Evolutionary conservation across 2,113 vertebrate genomes (phyloP), one percentile per base, ranked within the genome.

Genomic region (Dendropsophus ebraccatus): DNA sequence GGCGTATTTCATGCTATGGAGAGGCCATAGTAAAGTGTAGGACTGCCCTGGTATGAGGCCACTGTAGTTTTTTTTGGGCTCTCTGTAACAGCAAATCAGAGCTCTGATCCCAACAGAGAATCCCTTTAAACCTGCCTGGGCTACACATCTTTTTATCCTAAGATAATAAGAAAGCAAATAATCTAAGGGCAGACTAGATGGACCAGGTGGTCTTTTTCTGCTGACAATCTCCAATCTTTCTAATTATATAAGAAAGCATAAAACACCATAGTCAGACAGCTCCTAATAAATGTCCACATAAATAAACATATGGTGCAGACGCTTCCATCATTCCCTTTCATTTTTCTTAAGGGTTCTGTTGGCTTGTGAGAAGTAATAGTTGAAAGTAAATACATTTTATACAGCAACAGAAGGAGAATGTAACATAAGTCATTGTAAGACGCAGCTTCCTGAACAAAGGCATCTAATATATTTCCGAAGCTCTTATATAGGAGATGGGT

Each of bases 401-500:
- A 41, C 17, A 0, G 19, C 32, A 70, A 41, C 67, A 70, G 21
- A 37, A 21, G 49, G 30, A 54, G 28, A 21, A 54, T 56, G 30
- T 77, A 77, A 77, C 50, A 77, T 77, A 80, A 80, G 56, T 62
- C 37, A 45, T 58, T 45, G 13, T 17, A 81, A 62, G n/a, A 32
- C 11, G 23, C 13, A 45, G 77, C 77, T 65, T 60, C 23, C 23
- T 45, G 35, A 65, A 81, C 74, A 52, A 52, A 41, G 30, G 54
- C 6, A 80, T 80, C 77, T 49, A 76, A 65, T 65, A 56, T 81
- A 81, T 62, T 81, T 81, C n/a, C 62, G 78, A 70, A 65, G 75
- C 75, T 37, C 30, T 79, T 85, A 56, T 69, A 79, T 32, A 37
- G 30, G 28, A 69, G 67, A 67, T 65, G 35, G 62, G 78, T 86